A percentile compares a stretch with the other conserved stretches of the same genome.
These are phyloP conservation scores for Trochalopteron elliotii DNA, from an alignment of 2,113 vertebrate species.

Conservation along the genomic window DNA sequence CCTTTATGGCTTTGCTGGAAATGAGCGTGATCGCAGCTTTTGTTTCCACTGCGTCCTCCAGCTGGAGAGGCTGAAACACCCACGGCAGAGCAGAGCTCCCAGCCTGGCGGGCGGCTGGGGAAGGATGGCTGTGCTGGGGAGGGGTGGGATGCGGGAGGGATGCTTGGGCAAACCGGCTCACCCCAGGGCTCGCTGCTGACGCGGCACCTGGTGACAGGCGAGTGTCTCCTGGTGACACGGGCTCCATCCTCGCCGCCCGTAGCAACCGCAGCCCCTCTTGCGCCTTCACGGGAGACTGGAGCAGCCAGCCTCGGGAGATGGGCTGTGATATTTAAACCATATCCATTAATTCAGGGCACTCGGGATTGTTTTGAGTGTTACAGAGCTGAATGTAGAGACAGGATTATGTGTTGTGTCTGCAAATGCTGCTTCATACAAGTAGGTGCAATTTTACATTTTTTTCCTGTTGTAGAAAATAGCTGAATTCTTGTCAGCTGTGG, in stretches of 20 bases:
- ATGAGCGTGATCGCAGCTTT: rapidly evolving
- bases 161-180: neutral
- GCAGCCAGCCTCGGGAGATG: neutral
- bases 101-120: neutral
- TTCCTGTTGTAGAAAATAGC: neutral
- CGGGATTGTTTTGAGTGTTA: neutral
- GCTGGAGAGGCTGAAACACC: neutral
- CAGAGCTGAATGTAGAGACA: neutral
- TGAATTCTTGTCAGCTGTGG: neutral
- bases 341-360: rapidly evolving
- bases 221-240: slow-evolving; percentile 64
- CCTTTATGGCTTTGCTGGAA: neutral
- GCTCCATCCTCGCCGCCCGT: slow-evolving; percentile 36
- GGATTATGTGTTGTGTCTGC: neutral
- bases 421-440: slow-evolving; percentile 10
- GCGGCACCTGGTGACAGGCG: slow-evolving; percentile 6
- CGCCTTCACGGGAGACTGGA: rapidly evolving
- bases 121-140: neutral
- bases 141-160: neutral
- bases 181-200: slow-evolving; percentile 38
- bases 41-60: neutral
- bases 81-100: neutral
- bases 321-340: rapidly evolving
- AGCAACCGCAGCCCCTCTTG: slow-evolving; percentile 52
- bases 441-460: slow-evolving; percentile 22